Conservation (phyloP, 2,888 invertebrate species). For the Drosophila vallismaia region DNA sequence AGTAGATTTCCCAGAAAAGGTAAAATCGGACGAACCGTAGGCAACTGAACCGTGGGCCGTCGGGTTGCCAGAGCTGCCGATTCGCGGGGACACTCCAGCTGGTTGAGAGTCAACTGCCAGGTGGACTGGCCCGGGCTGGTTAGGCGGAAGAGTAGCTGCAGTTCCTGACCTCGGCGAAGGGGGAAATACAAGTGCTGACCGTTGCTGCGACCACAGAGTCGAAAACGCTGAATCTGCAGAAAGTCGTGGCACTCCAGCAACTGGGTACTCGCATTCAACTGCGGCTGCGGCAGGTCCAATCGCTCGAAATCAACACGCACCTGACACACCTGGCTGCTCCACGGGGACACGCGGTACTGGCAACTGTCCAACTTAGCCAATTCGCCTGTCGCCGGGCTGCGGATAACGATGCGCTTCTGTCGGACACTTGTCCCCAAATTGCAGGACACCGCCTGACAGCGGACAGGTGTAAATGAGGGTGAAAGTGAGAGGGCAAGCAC, state of each 20-base stretch:
- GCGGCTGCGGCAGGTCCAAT: conserved; percentile 76
- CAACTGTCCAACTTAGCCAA: conserved; percentile 60
- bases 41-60: not conserved
- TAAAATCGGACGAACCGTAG: conserved; percentile 57
- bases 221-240: conserved; percentile 75
- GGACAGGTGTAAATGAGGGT: conserved; percentile 3
- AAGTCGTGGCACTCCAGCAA: conserved; percentile 70
- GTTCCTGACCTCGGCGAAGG: conserved; percentile 66
- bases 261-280: conserved; percentile 51
- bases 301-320: conserved; percentile 78
- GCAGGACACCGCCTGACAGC: conserved; percentile 69
- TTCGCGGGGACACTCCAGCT: conserved; percentile 85
- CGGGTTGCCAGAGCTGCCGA: conserved; percentile 6
- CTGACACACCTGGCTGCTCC: conserved; percentile 76
- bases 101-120: conserved; percentile 87
- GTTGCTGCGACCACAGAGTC: conserved; percentile 87
- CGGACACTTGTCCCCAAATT: conserved; percentile 57
- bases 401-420: conserved; percentile 78
- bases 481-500: conserved; percentile 13
- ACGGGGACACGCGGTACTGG: conserved; percentile 71
- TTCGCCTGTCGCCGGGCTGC: conserved; percentile 63
- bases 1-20: conserved; percentile 57
- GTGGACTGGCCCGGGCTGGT: conserved; percentile 81
- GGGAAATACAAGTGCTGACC: conserved; percentile 86
- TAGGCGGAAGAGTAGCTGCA: conserved; percentile 84